phyloP scores from a whole-genome alignment of 1,140 invertebrate species.

The Drosophila aff. region DNA sequence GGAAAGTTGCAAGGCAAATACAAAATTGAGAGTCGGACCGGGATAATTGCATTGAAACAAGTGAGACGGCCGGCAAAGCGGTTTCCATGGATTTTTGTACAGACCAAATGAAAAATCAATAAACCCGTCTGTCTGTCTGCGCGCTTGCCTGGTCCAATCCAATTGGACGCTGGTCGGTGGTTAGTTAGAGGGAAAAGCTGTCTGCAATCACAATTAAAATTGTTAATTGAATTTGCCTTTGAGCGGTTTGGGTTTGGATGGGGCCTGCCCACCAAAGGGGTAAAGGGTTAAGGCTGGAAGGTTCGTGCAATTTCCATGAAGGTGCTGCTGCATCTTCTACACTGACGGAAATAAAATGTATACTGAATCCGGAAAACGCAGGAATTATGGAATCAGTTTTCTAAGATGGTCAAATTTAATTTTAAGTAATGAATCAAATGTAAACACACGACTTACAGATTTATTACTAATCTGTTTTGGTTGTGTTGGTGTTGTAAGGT shows the following conservation, averaged over 20 bases:
- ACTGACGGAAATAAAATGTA: background rate
- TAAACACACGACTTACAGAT: too few species aligned
- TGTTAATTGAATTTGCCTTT: slow-evolving; percentile 50
- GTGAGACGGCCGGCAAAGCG: slow-evolving; percentile 36
- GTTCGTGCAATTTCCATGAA: background rate
- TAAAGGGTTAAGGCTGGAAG: background rate
- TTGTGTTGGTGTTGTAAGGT: too few species aligned
- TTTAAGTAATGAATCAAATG: background rate
- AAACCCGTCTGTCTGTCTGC: slow-evolving; percentile 59
- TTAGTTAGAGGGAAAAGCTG: slow-evolving; percentile 14
- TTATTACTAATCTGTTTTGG: background rate
- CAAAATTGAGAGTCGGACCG: slow-evolving; percentile 19
- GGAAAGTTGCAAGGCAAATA: slow-evolving; percentile 56
- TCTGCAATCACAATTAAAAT: slow-evolving; percentile 55
- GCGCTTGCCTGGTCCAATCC: slow-evolving; percentile 23
- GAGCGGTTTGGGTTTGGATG: background rate
- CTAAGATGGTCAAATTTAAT: too few species aligned
- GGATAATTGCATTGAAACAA: slow-evolving; percentile 51
- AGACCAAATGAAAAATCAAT: slow-evolving; percentile 60
- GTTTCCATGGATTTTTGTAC: slow-evolving; percentile 43
- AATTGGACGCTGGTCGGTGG: slow-evolving; percentile 36
- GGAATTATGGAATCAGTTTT: too few species aligned
- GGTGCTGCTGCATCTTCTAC: slow-evolving; percentile 1
- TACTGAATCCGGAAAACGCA: background rate
- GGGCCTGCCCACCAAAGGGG: background rate